Conservation (phyloP, 2,113 vertebrate genomes). For the Sitta europaea region DNA sequence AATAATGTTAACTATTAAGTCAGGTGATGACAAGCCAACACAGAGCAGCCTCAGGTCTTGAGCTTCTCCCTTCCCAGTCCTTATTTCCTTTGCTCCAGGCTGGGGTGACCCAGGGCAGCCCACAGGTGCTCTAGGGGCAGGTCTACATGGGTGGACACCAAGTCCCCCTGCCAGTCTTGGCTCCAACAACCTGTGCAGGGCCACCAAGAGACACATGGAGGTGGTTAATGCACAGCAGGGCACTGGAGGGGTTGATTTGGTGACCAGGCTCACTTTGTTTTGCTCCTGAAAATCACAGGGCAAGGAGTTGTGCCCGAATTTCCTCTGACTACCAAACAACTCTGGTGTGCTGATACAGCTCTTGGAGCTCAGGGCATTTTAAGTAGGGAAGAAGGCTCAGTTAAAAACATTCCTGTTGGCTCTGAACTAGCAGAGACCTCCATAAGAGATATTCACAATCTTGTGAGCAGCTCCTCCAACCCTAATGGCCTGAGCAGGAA, state of each 20-base stretch:
- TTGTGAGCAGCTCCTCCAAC: not conserved
- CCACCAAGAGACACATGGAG: not conserved
- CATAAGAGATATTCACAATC: not conserved
- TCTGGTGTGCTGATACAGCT: not conserved
- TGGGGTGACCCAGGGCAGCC: not conserved
- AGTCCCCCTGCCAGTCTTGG: not conserved
- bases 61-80: not conserved
- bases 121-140: not conserved
- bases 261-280: not conserved
- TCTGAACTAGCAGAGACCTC: not conserved
- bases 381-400: not conserved
- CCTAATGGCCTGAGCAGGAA: not conserved
- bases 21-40: slow-evolving; percentile 31
- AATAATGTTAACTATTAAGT: slow-evolving; percentile 33
- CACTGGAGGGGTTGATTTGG: not conserved
- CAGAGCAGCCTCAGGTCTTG: not conserved
- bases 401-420: not conserved
- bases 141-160: not conserved
- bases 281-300: not conserved
- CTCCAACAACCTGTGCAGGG: not conserved
- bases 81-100: not conserved
- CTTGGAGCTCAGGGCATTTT: not conserved
- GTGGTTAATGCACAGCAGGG: not conserved
- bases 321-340: not conserved
- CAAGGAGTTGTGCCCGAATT: not conserved